Percentiles rank a stretch among this genome's conserved stretches.
phyloP scores from a whole-genome alignment of 2,888 invertebrate genomes.

The Pollenia amentaria region DNA sequence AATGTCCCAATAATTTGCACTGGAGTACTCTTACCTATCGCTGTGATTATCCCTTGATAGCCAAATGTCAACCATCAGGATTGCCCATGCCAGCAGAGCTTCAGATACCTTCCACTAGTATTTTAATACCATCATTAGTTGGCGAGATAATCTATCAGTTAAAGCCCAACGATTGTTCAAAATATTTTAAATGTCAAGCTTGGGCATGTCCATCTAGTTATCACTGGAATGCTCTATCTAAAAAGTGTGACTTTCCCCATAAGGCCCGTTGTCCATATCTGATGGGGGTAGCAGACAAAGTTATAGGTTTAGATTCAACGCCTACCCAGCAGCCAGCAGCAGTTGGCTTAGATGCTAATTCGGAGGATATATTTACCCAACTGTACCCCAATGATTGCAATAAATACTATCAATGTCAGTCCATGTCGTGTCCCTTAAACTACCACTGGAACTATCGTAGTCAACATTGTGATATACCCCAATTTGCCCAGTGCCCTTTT shows the following conservation, averaged over 20 bases:
- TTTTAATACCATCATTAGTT: not conserved
- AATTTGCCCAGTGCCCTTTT: slow-evolving; percentile 74
- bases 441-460: slow-evolving; percentile 77
- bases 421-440: slow-evolving; percentile 75
- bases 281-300: not conserved
- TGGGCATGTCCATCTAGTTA: slow-evolving; percentile 75
- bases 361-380: slow-evolving; percentile 52
- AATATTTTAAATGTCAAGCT: slow-evolving; percentile 78
- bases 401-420: slow-evolving; percentile 77
- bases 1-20: slow-evolving; percentile 78
- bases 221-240: slow-evolving; percentile 77
- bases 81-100: not conserved
- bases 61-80: slow-evolving; percentile 75
- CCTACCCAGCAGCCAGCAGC: not conserved
- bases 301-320: not conserved
- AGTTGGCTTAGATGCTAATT: not conserved
- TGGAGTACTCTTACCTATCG: slow-evolving; percentile 79
- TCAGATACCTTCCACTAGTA: not conserved
- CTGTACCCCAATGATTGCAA: slow-evolving; percentile 78
- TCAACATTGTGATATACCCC: slow-evolving; percentile 78
- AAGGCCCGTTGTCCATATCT: slow-evolving; percentile 75
- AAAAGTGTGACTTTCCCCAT: slow-evolving; percentile 78
- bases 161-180: slow-evolving; percentile 78
- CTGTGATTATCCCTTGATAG: slow-evolving; percentile 78
- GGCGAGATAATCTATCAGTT: slow-evolving; percentile 70